Base-by-base conservation (phyloP, 2,797 vertebrate genomes). In the Lerista edwardsae region DNA sequence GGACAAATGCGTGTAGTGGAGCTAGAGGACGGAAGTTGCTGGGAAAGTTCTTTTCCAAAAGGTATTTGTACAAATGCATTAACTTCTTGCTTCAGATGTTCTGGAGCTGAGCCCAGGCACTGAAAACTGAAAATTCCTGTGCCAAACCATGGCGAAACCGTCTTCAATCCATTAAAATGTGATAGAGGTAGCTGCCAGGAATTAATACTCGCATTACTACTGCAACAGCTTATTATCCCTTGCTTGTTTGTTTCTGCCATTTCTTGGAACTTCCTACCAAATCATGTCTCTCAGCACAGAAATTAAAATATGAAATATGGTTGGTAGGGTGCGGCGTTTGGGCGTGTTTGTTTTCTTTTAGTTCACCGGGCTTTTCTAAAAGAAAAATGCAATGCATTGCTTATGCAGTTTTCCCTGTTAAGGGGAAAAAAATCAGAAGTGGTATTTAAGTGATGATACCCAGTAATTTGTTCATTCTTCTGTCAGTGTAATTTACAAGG, bases 401-500 rank as follows among this genome's bases (percentile, higher is more conserved):
- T 44, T 88, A 86, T 87, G 78, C 85, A 25, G 84, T 88, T 85
- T 83, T 91, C 81, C 96, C 95, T 97, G 95, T 97, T 96, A 68
- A n/a, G n/a, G 41, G 19, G 27, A 88, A 86, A 34, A 82, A 90
- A 90, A 97, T 96, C 96, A 96, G 96, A 97, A 97, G 96, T 93
- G 31, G 85, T 94, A 96, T 97, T 97, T 95, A 96, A 95, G 96
- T 93, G 94, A 96, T 97, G 97, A 98, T 97, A 97, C 90, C 93
- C 96, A 96, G 96, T 97, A 96, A 97, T 97, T 97, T 97, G 97
- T 96, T 97, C 95, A 92, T 96, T 95, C 95, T 96, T 96, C 95
- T 96, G 97, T 97, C 96, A 96, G 96, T 95, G 89, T 96, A 96
- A 97, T 97, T 97, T 97, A 96, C 95, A 96, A 96, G 95, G 94